These are phyloP conservation scores for Cosmia trapezina DNA, from an alignment of 2,888 invertebrate species.

Conservation along the genomic window DNA sequence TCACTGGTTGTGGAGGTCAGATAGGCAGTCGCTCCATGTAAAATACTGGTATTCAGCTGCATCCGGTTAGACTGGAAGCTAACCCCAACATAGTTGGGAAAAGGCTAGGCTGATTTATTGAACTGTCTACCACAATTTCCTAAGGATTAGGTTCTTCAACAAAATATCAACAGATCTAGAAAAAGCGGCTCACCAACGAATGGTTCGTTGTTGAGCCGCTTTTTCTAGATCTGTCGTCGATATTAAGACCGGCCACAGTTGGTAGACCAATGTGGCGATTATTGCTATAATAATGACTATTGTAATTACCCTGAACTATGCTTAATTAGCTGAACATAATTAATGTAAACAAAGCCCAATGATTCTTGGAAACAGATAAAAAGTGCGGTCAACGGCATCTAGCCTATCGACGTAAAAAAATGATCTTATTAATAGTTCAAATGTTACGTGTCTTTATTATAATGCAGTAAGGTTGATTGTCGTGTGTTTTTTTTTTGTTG, in stretches of 20 bases:
- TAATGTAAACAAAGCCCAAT: conserved; percentile 56
- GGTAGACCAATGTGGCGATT: conserved; percentile 12
- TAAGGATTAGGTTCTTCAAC: not conserved
- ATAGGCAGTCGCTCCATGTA: too few species aligned
- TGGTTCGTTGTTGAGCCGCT: not conserved
- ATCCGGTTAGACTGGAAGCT: too few species aligned
- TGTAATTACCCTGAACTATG: conserved; percentile 28
- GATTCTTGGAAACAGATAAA: conserved; percentile 61
- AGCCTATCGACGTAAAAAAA: conserved; percentile 70
- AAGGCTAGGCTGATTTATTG: too few species aligned
- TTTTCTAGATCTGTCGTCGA: not conserved
- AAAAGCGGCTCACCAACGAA: too few species aligned
- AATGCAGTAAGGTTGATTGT: conserved; percentile 60
- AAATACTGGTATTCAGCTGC: too few species aligned
- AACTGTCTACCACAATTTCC: not conserved
- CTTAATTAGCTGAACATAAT: conserved; percentile 53
- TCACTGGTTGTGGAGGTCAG: too few species aligned
- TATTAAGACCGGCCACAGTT: not conserved
- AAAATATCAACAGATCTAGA: not conserved
- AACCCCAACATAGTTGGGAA: too few species aligned
- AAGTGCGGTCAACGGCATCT: conserved; percentile 69
- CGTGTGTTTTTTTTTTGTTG: conserved; percentile 34
- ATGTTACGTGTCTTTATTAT: conserved; percentile 47
- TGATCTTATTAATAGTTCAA: conserved; percentile 35
- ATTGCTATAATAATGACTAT: not conserved